phyloP scores from a whole-genome alignment of 53 echinoderm and acorn worm species.

The Echinarachnius parma region DNA sequence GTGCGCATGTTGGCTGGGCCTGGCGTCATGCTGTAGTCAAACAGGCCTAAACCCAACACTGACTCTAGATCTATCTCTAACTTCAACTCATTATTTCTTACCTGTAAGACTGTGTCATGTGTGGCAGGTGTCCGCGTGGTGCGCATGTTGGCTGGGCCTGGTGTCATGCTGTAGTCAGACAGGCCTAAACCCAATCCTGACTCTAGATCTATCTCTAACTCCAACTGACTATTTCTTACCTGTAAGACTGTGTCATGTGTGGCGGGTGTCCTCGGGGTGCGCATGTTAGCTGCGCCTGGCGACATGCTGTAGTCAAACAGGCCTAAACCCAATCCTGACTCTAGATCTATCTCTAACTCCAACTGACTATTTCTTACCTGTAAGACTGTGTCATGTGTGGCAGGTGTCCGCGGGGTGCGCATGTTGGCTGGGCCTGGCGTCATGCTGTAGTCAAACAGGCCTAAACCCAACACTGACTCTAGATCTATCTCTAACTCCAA shows the following conservation, averaged over 20 bases:
- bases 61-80: too few relatives aligned
- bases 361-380: too few relatives aligned
- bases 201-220: too few relatives aligned
- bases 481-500: too few relatives aligned
- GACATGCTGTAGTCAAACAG: slow-evolving; percentile 88
- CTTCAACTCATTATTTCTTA: too few relatives aligned
- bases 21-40: slow-evolving; percentile 91
- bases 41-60: too few relatives aligned
- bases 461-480: too few relatives aligned
- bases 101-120: slow-evolving; percentile 92
- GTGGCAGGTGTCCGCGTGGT: slow-evolving; percentile 85
- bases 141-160: slow-evolving; percentile 70
- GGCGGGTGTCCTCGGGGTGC: slow-evolving; percentile 90
- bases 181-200: too few relatives aligned
- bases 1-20: slow-evolving; percentile 78
- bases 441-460: slow-evolving; percentile 88
- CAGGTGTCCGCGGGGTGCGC: slow-evolving; percentile 85
- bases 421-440: slow-evolving; percentile 79
- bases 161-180: slow-evolving; percentile 91
- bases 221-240: too few relatives aligned
- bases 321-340: too few relatives aligned
- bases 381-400: slow-evolving; percentile 81
- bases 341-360: too few relatives aligned
- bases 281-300: slow-evolving; percentile 67
- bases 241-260: slow-evolving; percentile 86